Base-by-base conservation (phyloP, 35 echinoderm and acorn worm species). In the Apostichopus japonicus region DNA sequence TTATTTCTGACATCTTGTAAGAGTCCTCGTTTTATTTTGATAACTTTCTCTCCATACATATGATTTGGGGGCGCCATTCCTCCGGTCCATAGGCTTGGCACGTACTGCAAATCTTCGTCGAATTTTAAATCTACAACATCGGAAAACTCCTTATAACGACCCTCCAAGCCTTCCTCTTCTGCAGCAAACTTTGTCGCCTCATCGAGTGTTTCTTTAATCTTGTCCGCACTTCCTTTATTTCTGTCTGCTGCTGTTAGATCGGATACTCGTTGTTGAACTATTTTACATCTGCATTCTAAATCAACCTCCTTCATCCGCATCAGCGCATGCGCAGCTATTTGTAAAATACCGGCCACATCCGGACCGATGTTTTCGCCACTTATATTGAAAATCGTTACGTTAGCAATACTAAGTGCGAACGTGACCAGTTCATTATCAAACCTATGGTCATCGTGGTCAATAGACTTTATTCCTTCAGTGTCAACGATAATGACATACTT, bases 361-460 rank as follows among this genome's bases (percentile, higher is more conserved):
- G 52, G 51, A 25, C 72, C 55, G 24, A 91, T 91, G 54, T 77
- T 91, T 54, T 91, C 72, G 3, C 89, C 89, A 55, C 57, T 58
- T 44, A 91, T 91, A 78, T 91, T 91, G 72, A 91, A 78, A 51
- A 87, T 62, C 56, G 84, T 87, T 5, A 87, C 63, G 70, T 87
- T 71, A 1, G 84, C 84, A 21, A 87, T 62, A 25, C 84, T 65
- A 11, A 87, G 56, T 24, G 84, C 56, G 2, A 87, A 63, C 5
- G 84, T 87, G 1, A 63, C 83, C 55, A 86, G n/a, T 58, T 58
- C 14, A 17, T 86, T 86, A 19, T 86, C 83, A 59, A 62, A 62
- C 33, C 3, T 62, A 17, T 27, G 63, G 57, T 87, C 84, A 55
- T 55, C 79, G 13, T 83, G 79, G 7, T 93, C 84, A 4, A 83